These are phyloP conservation scores for Myotis findleyi DNA, from an alignment of 2,797 vertebrate genomes.

Conservation along the genomic window DNA sequence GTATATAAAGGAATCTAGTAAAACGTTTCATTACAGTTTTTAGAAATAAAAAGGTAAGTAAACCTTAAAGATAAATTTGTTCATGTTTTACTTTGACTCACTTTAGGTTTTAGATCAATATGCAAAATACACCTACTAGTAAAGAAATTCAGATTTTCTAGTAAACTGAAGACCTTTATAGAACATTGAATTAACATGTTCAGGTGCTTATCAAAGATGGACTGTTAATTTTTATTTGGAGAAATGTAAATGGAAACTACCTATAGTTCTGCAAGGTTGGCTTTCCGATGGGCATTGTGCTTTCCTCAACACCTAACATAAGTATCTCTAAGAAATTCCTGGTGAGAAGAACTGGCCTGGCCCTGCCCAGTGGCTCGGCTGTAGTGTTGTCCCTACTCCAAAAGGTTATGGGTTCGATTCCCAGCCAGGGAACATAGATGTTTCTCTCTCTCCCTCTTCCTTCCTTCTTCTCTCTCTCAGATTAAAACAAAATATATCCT, in stretches of 20 bases:
- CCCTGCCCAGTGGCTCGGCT: too few relatives aligned
- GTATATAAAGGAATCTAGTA: background rate
- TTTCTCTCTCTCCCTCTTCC: too few relatives aligned
- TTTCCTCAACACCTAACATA: background rate
- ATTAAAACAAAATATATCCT: too few relatives aligned
- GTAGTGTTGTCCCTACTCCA: background rate
- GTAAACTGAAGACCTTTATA: background rate
- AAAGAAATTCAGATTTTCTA: slow-evolving; percentile 9
- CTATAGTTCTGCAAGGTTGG: background rate
- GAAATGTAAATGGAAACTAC: too few relatives aligned
- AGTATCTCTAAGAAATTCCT: background rate
- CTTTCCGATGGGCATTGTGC: background rate
- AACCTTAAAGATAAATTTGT: background rate
- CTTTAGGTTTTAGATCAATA: background rate
- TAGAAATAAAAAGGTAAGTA: background rate
- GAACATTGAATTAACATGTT: background rate
- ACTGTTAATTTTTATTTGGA: background rate
- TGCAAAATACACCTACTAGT: background rate
- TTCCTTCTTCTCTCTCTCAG: too few relatives aligned
- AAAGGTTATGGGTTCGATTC: too few relatives aligned
- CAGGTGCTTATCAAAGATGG: background rate
- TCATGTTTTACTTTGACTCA: background rate
- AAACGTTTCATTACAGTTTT: background rate
- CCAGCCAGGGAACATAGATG: too few relatives aligned
- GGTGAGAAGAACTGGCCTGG: background rate